Percentiles rank a stretch among this genome's conserved stretches.
These are phyloP conservation scores for Glossosoma conforme DNA, from an alignment of 1,140 invertebrate species.

Conservation along the genomic window DNA sequence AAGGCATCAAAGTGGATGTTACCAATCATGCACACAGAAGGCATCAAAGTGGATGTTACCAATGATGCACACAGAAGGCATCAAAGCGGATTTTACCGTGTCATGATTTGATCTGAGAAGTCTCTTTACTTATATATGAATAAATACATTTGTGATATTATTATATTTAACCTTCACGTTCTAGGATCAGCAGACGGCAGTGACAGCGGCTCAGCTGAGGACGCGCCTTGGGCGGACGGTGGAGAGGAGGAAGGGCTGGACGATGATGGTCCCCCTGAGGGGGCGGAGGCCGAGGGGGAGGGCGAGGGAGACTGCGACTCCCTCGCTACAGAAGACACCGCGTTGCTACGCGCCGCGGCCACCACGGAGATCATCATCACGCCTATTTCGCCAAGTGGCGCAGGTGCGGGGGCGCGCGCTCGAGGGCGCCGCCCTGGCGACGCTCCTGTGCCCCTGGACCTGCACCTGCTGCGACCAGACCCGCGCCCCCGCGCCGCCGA, in stretches of 20 bases:
- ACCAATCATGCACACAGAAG: too few relatives aligned
- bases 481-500: constrained; percentile 15
- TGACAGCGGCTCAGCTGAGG: constrained; percentile 47
- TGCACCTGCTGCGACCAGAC: constrained; percentile 38
- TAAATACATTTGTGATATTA: too few relatives aligned
- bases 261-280: constrained; percentile 41
- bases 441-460: constrained; percentile 39
- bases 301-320: constrained; percentile 40
- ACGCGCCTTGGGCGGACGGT: constrained; percentile 43
- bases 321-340: constrained; percentile 49
- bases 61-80: too few relatives aligned
- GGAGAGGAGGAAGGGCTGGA: constrained; percentile 41
- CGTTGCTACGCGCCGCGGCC: constrained; percentile 45
- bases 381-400: constrained; percentile 33
- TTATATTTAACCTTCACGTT: too few relatives aligned
- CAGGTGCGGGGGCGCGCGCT: constrained; percentile 2
- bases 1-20: too few relatives aligned
- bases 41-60: too few relatives aligned
- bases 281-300: constrained; percentile 44
- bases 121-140: too few relatives aligned
- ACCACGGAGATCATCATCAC: constrained; percentile 46
- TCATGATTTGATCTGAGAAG: too few relatives aligned
- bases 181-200: constrained; percentile 26
- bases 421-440: constrained; percentile 14
- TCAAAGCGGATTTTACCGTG: too few relatives aligned